Base-by-base conservation (phyloP, 2,797 vertebrate species). In the Varecia variegata region DNA sequence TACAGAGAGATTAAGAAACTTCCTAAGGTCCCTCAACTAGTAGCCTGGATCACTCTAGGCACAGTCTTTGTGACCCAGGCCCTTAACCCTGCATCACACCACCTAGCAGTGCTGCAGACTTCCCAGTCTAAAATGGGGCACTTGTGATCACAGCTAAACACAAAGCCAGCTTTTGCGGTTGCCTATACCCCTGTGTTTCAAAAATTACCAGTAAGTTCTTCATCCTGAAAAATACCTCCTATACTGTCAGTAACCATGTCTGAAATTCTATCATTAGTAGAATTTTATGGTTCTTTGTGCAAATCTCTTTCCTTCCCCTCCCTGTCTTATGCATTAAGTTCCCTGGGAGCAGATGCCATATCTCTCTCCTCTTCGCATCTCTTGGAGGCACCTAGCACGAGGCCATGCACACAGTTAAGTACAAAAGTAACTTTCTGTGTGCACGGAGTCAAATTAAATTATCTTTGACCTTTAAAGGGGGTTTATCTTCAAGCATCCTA, bases 51-150 rank as follows among this genome's bases (percentile, higher is more conserved):
- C 43, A 32, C 11, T 2, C 13, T 20, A 27, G 6, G 43, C 2
- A 0, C 30, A 58, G 11, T 67, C 20, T 67, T 30, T 1, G 2
- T 6, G 32, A 8, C 32, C 17, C 45, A 14, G 6, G 35, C 52
- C 84, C 27, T 23, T n/a, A 60, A 20, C 5, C 9, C 1, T 0
- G 13, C 8, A 1, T 58, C 52, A 20, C 3, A 13, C 10, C 14
- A 4, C 3, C 65, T 30, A 14, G 15, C 4, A 56, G 56, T 3
- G 3, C 77, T 27, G 7, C 17, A 21, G 20, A 40, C 47, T 2
- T 0, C 1, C 38, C 18, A 12, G 12, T 1, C n/a, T 62, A 13
- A 67, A 21, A 67, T 0, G 27, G 14, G 13, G 14, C 2, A 2
- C 23, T 43, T 32, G 15, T 13, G 43, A 56, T 18, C 54, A 43